phyloP scores from a whole-genome alignment of 1,140 invertebrate genomes.

The Meloidogyne floridensis region DNA sequence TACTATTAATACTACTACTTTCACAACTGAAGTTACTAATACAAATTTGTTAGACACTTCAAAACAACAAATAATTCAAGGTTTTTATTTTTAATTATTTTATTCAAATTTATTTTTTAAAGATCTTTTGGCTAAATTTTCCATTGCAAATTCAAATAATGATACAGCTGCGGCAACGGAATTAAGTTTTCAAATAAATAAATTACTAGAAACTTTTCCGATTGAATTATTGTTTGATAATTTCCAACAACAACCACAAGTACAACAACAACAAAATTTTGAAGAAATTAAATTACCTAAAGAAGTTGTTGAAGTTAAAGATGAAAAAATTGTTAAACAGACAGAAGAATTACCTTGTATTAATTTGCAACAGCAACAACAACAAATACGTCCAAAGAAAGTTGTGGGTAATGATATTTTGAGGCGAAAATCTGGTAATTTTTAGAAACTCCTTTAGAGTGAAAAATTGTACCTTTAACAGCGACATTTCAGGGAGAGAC shows the following conservation, averaged over 20 bases:
- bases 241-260: background rate
- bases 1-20: background rate
- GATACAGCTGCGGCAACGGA: background rate
- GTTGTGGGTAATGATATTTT: background rate
- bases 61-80: conserved; percentile 3
- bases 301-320: background rate
- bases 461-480: too few species aligned
- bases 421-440: conserved; percentile 27
- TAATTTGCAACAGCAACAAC: background rate
- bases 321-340: background rate
- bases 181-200: background rate
- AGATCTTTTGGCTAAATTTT: background rate
- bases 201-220: background rate
- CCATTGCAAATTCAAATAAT: background rate
- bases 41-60: background rate
- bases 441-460: too few species aligned
- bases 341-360: background rate
- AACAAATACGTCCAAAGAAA: background rate
- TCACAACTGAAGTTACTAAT: background rate
- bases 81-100: background rate
- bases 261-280: background rate
- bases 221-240: conserved; percentile 10
- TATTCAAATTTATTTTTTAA: background rate
- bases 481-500: too few species aligned
- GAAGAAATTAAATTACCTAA: background rate